Evolutionary conservation across 2,888 invertebrate genomes (phyloP).

Genomic region (Xiphydria camelus): DNA sequence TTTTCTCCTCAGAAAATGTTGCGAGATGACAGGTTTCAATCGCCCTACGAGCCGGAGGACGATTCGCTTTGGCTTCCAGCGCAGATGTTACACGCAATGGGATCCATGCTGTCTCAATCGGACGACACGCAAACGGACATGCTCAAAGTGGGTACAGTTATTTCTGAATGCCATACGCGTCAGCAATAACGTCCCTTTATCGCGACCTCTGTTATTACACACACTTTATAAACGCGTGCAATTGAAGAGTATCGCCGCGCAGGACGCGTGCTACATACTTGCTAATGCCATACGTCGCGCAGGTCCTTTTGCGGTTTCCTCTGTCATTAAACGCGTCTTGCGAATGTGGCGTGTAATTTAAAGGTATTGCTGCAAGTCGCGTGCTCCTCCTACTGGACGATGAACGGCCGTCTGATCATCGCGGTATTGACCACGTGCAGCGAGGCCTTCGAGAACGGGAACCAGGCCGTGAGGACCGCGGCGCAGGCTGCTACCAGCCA

Average conservation of each 20-base stretch:
- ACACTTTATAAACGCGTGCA: no score
- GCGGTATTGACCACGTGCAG: slow-evolving; percentile 83
- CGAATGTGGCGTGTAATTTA: no score
- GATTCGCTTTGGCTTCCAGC: slow-evolving; percentile 92
- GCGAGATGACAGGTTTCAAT: slow-evolving; percentile 88
- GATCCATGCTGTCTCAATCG: slow-evolving; percentile 75
- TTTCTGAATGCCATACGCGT: not conserved
- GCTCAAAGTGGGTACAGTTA: slow-evolving; percentile 65
- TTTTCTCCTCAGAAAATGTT: slow-evolving; percentile 94
- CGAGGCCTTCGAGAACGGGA: slow-evolving; percentile 79
- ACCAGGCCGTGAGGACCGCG: slow-evolving; percentile 81
- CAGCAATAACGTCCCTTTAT: not conserved
- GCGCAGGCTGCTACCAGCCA: slow-evolving; percentile 90
- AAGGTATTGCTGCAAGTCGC: slow-evolving; percentile 84
- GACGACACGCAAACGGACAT: slow-evolving; percentile 83
- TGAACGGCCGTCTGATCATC: slow-evolving; percentile 87
- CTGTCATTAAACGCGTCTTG: no score
- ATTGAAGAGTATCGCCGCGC: no score
- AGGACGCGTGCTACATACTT: no score
- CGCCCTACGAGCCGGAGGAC: slow-evolving; percentile 87
- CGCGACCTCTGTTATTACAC: no score
- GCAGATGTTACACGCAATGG: slow-evolving; percentile 84
- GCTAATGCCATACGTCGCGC: no score
- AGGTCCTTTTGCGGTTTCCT: no score
- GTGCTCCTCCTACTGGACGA: slow-evolving; percentile 83